Base-by-base conservation (phyloP, 1,140 invertebrate species). In the Mamestra configurata region DNA sequence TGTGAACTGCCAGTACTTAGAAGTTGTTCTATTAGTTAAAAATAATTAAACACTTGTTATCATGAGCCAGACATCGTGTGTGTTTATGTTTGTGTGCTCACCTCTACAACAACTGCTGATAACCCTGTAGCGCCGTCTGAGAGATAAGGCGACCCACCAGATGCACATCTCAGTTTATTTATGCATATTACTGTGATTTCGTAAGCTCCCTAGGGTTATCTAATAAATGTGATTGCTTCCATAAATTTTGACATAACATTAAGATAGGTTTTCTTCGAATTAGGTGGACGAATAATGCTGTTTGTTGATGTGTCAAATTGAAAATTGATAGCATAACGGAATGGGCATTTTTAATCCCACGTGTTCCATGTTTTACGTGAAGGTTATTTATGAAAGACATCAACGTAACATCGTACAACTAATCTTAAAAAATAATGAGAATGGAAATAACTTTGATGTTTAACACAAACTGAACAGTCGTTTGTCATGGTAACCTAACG, bases 291-390 rank as follows among this genome's bases (percentile, higher is more conserved):
- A 55, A 72, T 72, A 72, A 18, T 37, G 49, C 49, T 75, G 51
- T 75, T 76, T 46, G 66, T 70, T 76, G 57, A 76, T 27, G 43
- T 64, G 73, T 76, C 73, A 76, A 57, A 46, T 31, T 61, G n/a
- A 46, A 0, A 76, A 76, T 76, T 8, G 40, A 76, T 76, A 7
- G 40, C 57, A 27, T 31, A 64, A 76, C 57, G 57, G 73, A 61
- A 76, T 76, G 57, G 35, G 35, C 57, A 64, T 35, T 55, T 59
- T 59, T 76, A 51, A 76, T 31, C 40, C 73, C 24, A 64, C 57
- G 61, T 15, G 40, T 22, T 18, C 46, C 43, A 61, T 76, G 40
- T 61, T 64, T 43, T 43, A 71, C 27, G 18, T 18, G 37, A 59
- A 59, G 20, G 43, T 43, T 75, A 75, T 75, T 75, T 75, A 75